Conservation (phyloP, 2,113 vertebrate species). For the Phylloscopus whistleri region DNA sequence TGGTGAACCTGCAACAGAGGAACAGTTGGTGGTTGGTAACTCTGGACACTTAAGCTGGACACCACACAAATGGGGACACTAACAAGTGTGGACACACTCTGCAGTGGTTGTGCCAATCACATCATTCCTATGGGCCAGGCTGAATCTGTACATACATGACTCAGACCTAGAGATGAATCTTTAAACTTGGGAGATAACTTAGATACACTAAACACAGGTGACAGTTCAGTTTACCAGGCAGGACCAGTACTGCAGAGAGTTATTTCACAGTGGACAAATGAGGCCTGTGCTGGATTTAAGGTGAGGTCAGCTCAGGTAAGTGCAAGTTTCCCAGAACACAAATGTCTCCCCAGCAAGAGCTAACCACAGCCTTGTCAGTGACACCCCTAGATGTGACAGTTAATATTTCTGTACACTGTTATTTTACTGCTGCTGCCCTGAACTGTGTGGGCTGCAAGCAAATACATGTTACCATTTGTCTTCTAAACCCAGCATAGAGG, state of each 20-base stretch:
- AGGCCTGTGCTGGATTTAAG: neutral
- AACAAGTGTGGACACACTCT: neutral
- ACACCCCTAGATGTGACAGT: neutral
- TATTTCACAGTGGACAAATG: neutral
- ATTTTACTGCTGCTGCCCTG: neutral
- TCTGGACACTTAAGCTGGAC: neutral
- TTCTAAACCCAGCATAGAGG: neutral
- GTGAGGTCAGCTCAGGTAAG: neutral
- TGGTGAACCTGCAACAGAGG: constrained; percentile 48
- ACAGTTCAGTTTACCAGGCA: neutral
- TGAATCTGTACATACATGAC: neutral
- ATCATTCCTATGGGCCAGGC: neutral
- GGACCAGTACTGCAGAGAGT: neutral
- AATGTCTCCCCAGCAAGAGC: neutral
- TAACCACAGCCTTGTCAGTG: neutral
- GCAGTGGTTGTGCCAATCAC: neutral
- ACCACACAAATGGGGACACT: neutral
- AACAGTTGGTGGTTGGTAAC: neutral
- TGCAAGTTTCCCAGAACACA: neutral
- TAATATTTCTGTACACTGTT: neutral
- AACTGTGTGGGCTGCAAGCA: neutral
- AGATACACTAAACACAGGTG: neutral
- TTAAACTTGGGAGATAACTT: neutral
- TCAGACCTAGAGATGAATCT: neutral
- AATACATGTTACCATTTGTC: neutral